Evolutionary conservation across 2,888 invertebrate genomes (phyloP).

Genomic region (Linyphia triangularis): DNA sequence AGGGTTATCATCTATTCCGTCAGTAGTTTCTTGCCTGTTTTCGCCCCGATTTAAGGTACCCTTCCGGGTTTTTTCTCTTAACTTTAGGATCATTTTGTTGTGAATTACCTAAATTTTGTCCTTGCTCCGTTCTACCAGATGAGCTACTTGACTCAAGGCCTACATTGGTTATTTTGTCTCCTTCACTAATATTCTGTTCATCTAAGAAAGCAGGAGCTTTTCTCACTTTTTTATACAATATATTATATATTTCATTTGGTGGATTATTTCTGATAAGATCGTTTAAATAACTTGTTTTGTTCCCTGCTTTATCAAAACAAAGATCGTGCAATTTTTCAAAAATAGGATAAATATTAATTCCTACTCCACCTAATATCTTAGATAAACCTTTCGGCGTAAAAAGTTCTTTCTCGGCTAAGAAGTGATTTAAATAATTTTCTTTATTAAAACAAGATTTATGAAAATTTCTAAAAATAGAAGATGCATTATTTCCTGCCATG

Average conservation of each 20-base stretch:
- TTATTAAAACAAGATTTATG: conserved; percentile 41
- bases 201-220: conserved; percentile 22
- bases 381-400: conserved; percentile 47
- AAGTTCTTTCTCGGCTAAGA: conserved; percentile 55
- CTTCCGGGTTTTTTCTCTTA: not conserved
- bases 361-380: conserved; percentile 41
- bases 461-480: conserved; percentile 61
- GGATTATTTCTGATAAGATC: conserved; percentile 24
- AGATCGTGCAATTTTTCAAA: conserved; percentile 56
- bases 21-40: not conserved
- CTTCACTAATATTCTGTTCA: conserved; percentile 28
- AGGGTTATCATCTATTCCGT: conserved; percentile 37
- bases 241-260: conserved; percentile 11
- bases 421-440: no score
- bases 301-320: conserved; percentile 61
- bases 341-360: conserved; percentile 27
- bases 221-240: conserved; percentile 44
- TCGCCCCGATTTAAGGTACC: not conserved
- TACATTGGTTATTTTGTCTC: conserved; percentile 1
- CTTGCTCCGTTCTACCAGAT: not conserved
- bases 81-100: conserved; percentile 8
- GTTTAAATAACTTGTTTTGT: conserved; percentile 47
- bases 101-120: not conserved
- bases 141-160: not conserved
- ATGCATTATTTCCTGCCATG: conserved; percentile 51